Base-by-base conservation (phyloP, 1,140 invertebrate genomes). In the Liolophura sinensis region DNA sequence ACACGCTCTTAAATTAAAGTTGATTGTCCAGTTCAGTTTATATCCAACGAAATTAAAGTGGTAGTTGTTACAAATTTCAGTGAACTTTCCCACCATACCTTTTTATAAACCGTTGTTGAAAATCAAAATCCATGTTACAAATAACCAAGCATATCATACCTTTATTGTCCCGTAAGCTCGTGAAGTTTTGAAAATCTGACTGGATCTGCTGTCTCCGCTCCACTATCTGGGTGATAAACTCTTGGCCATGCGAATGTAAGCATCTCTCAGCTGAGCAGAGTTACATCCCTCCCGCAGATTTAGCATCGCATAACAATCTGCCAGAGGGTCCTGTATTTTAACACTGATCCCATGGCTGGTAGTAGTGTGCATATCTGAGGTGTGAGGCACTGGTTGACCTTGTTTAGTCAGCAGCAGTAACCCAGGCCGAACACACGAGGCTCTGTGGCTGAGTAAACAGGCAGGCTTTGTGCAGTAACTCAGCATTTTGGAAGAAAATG, bases 191-290 rank as follows among this genome's bases (percentile, higher is more conserved):
- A 87, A 86, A 95, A 95, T 83, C 90, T 91, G 9, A 87, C 83
- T 40, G 87, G 85, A 83, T 89, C 86, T 20, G 92, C 90, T 71
- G 91, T 87, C 3, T 69, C 31, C 3, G 86, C 87, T 11, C 89
- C 88, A 61, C 91, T 91, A 75, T 95, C 93, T 0, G 93, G 93
- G 86, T 95, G 93, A 81, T 89, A 93, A 68, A 87, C 87, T 81
- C n/a, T 94, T 94, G 0, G 90, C 92, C 25, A 93, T 79, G 64
- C 89, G 81, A 24, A 94, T 83, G 78, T 93, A 95, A 47, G 92
- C 89, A 54, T 87, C 75, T 67, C 90, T 86, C 9, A 93, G 87
- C 40, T 88, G 88, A 77, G 91, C 89, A 80, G 92, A 89, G 67
- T 91, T 89, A 59, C 90, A 90, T 51, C 89, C 84, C 73, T 89